Base-by-base conservation (phyloP, 92 coral and sea anemone genomes). In the Umimayanthus kanabou region DNA sequence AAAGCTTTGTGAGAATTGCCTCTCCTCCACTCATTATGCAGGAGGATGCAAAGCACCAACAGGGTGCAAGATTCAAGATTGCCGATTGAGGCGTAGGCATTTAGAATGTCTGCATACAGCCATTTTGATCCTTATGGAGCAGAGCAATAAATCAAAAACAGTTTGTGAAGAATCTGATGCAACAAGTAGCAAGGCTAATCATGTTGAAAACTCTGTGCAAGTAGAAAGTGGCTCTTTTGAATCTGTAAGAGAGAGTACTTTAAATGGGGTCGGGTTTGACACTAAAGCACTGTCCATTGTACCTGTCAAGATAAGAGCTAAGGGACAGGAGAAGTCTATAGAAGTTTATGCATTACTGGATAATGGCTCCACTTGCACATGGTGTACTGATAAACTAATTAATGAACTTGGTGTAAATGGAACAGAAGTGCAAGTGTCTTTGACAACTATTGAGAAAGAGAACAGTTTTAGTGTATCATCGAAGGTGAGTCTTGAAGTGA, bases 291-390 rank as follows among this genome's bases (percentile, higher is more conserved):
- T 85, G 65, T 92, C 94, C 15, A 91, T 91, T 66, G 90, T 88
- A 28, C 89, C 93, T n/a, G 89, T 92, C 66, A 89, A 82, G 87
- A 90, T 92, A 26, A 92, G 88, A 75, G 94, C 79, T 72, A 87
- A 84, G 39, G 92, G 91, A 57, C 80, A 80, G 57, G 77, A 84
- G 13, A 85, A 75, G 69, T 57, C 81, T 45, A 84, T 87, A n/a
- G 75, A 83, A 40, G 88, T 84, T 5, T 89, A 89, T 61, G 92
- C 94, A 22, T 74, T 89, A 71, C 64, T 92, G 64, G 92, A 89
- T 79, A 85, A 81, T 67, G 88, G 92, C 6, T 92, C 94, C 42
- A 92, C 94, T 11, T 92, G 87, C 15, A 90, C 92, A 71, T 92
- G 94, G 94, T 90, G 91, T 69, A 75, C 77, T 66, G 86, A 90